Percentiles rank a stretch among this genome's conserved stretches.
Conservation (phyloP, 1,140 invertebrate genomes). For the Panulirus ornatus region DNA sequence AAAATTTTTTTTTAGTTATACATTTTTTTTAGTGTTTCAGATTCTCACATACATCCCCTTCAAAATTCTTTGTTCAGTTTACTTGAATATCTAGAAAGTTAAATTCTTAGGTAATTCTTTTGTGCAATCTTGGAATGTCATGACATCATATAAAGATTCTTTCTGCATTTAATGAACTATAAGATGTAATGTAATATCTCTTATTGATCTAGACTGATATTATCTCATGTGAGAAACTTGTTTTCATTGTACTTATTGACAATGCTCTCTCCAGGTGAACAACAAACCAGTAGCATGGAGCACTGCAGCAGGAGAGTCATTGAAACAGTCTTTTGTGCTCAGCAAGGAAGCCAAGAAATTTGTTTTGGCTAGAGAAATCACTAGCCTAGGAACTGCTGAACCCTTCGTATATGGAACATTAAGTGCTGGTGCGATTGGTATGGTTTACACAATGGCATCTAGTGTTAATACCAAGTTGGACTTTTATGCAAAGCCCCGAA, state of each 20-base stretch:
- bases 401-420: background rate
- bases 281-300: conserved; percentile 39
- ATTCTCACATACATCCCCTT: too few relatives aligned
- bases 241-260: background rate
- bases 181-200: too few relatives aligned
- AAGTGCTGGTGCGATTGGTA: background rate
- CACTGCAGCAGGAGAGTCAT: conserved; percentile 4
- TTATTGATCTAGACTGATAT: background rate
- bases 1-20: too few relatives aligned
- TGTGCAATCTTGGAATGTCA: too few relatives aligned
- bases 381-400: background rate
- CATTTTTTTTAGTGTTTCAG: too few relatives aligned
- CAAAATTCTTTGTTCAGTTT: too few relatives aligned
- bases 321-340: conserved; percentile 31
- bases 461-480: conserved; percentile 29
- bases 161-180: too few relatives aligned
- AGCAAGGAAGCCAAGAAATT: conserved; percentile 59
- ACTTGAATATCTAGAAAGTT: too few relatives aligned
- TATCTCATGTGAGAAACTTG: too few relatives aligned
- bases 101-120: too few relatives aligned
- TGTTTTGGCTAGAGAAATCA: conserved; percentile 46
- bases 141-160: too few relatives aligned
- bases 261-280: conserved; percentile 46
- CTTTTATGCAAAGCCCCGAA: conserved; percentile 19
- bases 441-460: conserved; percentile 2